phyloP scores from a whole-genome alignment of 30 jellyfish, hydroid and myxozoan genomes.

The Phacellophora camtschatica region DNA sequence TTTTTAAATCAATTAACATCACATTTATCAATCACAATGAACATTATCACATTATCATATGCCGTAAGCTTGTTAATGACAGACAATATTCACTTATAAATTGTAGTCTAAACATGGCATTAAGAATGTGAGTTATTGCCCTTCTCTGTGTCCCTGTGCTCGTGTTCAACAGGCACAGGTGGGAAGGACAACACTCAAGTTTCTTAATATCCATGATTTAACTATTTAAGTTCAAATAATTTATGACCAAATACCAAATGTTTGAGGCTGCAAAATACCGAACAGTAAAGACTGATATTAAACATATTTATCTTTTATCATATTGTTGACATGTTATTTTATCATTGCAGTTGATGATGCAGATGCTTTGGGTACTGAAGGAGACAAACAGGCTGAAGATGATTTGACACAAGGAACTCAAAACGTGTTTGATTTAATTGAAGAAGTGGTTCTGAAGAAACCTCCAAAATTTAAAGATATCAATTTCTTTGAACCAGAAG shows the following conservation, averaged over 20 bases:
- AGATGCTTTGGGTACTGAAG: neutral
- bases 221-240: too few species aligned
- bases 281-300: too few species aligned
- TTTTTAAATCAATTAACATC: too few species aligned
- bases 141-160: neutral
- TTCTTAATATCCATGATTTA: too few species aligned
- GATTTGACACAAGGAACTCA: neutral
- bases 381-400: neutral
- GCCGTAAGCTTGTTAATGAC: too few species aligned
- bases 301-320: neutral
- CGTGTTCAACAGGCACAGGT: too few species aligned
- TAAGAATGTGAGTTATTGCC: neutral
- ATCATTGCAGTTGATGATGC: neutral
- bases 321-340: neutral
- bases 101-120: neutral
- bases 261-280: too few species aligned
- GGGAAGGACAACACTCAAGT: too few species aligned
- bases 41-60: too few species aligned
- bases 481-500: slow-evolving; percentile 31
- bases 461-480: slow-evolving; percentile 61
- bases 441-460: slow-evolving; percentile 6
- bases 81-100: too few species aligned
- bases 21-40: too few species aligned
- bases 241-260: too few species aligned
- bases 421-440: neutral